Conservation (phyloP, 2,113 vertebrate genomes). For the Uria lomvia region DNA sequence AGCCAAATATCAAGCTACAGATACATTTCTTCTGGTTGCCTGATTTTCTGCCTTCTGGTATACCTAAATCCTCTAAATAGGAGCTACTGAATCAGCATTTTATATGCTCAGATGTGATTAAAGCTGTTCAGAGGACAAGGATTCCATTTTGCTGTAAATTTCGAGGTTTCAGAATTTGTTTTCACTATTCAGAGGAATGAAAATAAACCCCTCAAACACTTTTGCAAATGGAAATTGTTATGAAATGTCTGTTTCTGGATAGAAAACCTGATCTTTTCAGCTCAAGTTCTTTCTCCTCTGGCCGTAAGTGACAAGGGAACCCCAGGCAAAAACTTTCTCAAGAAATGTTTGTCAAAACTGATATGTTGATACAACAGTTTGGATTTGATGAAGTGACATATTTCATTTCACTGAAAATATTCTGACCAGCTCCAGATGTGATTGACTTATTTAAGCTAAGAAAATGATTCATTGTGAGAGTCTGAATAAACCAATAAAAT, state of each 20-base stretch:
- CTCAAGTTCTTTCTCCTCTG: conserved; percentile 42
- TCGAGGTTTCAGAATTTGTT: conserved; percentile 47
- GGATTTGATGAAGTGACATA: conserved; percentile 57
- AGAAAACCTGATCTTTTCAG: conserved; percentile 40
- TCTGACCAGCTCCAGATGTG: conserved; percentile 53
- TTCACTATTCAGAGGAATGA: conserved; percentile 40
- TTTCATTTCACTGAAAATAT: conserved; percentile 48
- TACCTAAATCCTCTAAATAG: conserved; percentile 26
- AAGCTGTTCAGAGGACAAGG: background rate
- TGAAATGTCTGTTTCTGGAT: conserved; percentile 24
- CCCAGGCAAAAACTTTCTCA: conserved; percentile 45
- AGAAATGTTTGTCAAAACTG: conserved; percentile 50
- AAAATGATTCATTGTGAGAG: conserved; percentile 42
- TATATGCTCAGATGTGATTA: conserved; percentile 22
- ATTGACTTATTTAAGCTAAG: conserved; percentile 52
- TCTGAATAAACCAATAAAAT: conserved; percentile 28
- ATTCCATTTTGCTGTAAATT: conserved; percentile 28
- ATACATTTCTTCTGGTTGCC: background rate
- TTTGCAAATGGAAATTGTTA: conserved; percentile 50
- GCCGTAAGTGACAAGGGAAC: conserved; percentile 23
- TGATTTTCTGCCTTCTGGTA: conserved; percentile 22
- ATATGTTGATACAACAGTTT: conserved; percentile 53
- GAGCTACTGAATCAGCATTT: conserved; percentile 57
- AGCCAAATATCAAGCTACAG: background rate
- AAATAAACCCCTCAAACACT: conserved; percentile 38